Conservation (phyloP, 37 sponge, comb jelly and placozoan genomes). For the Ianthella basta region DNA sequence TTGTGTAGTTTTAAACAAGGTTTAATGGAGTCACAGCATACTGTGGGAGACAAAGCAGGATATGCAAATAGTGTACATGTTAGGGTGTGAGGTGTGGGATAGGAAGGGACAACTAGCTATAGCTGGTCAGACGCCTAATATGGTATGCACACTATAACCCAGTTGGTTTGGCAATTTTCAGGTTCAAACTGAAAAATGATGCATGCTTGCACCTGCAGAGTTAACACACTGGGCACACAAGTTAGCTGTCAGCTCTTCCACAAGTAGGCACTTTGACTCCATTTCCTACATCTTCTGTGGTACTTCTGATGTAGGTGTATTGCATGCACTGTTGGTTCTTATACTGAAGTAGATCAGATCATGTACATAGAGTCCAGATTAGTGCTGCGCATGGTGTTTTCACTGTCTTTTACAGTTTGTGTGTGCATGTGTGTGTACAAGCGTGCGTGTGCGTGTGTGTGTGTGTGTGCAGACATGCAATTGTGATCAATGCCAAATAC, state of each 20-base stretch:
- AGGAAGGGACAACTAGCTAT: no score
- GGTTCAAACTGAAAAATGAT: conserved; percentile 47
- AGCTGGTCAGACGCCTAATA: no score
- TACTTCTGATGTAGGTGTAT: conserved; percentile 81
- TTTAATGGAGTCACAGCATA: no score
- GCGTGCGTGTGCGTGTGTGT: not conserved
- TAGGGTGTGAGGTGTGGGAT: no score
- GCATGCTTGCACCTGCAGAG: conserved; percentile 44
- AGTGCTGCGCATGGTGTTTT: not conserved
- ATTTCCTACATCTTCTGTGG: conserved; percentile 78
- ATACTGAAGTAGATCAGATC: conserved; percentile 50
- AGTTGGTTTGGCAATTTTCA: conserved; percentile 15
- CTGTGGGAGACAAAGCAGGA: no score
- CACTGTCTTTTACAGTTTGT: no score
- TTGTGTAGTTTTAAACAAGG: no score
- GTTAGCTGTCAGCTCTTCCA: conserved; percentile 63
- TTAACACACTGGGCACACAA: conserved; percentile 77
- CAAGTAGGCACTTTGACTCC: conserved; percentile 87
- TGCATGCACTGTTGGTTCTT: conserved; percentile 74
- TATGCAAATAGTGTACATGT: no score
- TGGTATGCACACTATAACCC: no score
- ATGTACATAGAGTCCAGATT: no score
- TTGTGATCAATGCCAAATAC: not conserved
- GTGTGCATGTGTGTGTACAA: no score
- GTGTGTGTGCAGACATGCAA: no score